Evolutionary conservation across 2,888 invertebrate species (phyloP), one percentile per base, ranked within the genome.

Genomic region (Gerris lacustris): DNA sequence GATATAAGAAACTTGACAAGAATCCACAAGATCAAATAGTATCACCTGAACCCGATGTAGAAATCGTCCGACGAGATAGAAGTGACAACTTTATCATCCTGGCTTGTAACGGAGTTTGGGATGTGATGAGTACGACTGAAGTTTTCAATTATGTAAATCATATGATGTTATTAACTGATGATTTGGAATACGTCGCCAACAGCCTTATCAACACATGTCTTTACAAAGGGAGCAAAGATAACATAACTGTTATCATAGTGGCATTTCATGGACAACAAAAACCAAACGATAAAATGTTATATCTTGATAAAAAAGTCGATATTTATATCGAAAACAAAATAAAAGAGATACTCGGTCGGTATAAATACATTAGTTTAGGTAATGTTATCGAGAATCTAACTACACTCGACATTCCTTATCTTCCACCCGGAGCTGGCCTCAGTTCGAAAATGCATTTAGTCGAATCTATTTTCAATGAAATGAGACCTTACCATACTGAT

Each of bases 31-130:
- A 97, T 83, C 98, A 99, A 82, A 86, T 98, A 75, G 97, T 99
- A 44, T 96, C 96, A 4, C 97, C 98, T 0, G 97, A 98, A 82
- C 98, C 99, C 1, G 98, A 99, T 82, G 92, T 99, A 77, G 94
- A 91, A 76, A 87, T 90, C 71, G 69, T 72, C 67, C 74, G 67
- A 71, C n/a, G 47, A 68, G 9, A 64, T n/a, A 17, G 2, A 11
- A 55, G 87, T 75, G 97, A 98, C 82, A 95, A 98, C 82, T 96
- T 97, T 83, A 82, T 98, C 81, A 90, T 98, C 79, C 86, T 98
- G 81, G 98, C 98, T 45, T 98, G 98, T 81, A 98, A 98, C 81
- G 98, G 98, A 76, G 91, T 98, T 75, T 98, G 96, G 95, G 97
- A 98, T 83, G 98, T 98, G 73, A 96, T 98, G 94, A 88, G 86